Conservation (phyloP, 2,888 invertebrate species). For the Lysandra coridon region DNA sequence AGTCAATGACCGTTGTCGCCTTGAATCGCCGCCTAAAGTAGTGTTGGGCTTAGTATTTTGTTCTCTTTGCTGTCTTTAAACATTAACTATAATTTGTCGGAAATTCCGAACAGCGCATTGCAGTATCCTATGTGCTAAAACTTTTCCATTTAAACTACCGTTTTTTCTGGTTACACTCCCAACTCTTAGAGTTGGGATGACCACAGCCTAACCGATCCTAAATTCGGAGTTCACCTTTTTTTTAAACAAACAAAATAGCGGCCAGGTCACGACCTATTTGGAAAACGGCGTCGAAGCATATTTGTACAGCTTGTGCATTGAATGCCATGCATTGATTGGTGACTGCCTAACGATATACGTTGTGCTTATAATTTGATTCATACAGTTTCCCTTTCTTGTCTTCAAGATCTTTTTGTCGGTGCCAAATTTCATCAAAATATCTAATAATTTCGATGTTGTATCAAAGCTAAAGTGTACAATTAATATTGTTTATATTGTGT, state of each 20-base stretch:
- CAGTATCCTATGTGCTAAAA: neutral
- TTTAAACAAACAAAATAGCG: slow-evolving; percentile 5
- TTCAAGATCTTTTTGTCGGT: too few relatives aligned
- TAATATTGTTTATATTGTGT: too few relatives aligned
- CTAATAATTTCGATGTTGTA: too few relatives aligned
- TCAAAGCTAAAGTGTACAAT: too few relatives aligned
- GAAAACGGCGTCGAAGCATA: neutral
- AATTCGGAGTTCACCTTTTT: neutral
- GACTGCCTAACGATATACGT: neutral
- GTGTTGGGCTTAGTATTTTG: too few relatives aligned
- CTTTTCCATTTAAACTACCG: neutral
- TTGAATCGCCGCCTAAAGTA: neutral
- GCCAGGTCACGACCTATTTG: slow-evolving; percentile 3
- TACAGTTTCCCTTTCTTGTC: too few relatives aligned
- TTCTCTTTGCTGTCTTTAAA: neutral
- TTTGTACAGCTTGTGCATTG: neutral
- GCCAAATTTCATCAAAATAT: too few relatives aligned
- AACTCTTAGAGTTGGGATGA: neutral
- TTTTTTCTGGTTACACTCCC: neutral
- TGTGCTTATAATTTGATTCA: too few relatives aligned
- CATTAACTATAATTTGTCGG: neutral
- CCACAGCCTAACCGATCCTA: neutral
- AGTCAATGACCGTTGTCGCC: neutral
- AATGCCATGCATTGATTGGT: neutral
- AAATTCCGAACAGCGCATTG: too few relatives aligned